phyloP scores from a whole-genome alignment of 2,888 invertebrate species.

The Silvanus unidentatus region DNA sequence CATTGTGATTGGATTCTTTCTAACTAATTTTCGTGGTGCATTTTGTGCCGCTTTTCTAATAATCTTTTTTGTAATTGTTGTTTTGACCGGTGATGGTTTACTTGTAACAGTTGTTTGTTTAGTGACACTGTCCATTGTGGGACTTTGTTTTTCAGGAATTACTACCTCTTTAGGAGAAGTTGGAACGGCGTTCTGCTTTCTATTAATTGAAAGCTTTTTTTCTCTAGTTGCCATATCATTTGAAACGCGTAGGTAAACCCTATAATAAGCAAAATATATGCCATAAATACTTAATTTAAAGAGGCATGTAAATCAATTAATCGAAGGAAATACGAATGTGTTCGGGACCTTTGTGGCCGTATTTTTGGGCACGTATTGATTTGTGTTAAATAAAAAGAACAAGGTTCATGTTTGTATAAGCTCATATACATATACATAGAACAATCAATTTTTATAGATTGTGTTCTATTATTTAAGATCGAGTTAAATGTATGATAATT shows the following conservation, averaged over 20 bases:
- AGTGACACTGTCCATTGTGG: constrained; percentile 12
- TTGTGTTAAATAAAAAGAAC: no score
- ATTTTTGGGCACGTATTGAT: no score
- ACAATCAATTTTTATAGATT: no score
- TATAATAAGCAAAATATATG: constrained; percentile 8
- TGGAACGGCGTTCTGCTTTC: constrained; percentile 35
- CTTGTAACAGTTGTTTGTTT: constrained; percentile 17
- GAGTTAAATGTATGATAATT: no score
- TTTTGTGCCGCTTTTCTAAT: constrained; percentile 3
- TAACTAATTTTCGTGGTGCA: constrained; percentile 23
- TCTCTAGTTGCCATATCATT: constrained; percentile 48
- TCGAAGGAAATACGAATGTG: no score
- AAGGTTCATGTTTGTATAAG: no score
- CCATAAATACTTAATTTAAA: no score
- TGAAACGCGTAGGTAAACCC: constrained; percentile 18
- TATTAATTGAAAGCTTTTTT: constrained; percentile 39
- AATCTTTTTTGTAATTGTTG: constrained; percentile 9
- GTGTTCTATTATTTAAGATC: no score
- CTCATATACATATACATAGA: no score
- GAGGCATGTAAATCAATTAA: no score
- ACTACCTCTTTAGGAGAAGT: constrained; percentile 36
- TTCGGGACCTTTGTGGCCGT: no score
- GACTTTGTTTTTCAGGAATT: constrained; percentile 25
- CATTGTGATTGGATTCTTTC: constrained; percentile 26
- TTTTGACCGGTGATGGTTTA: constrained; percentile 12